phyloP scores from a whole-genome alignment of 2,113 vertebrate genomes.

The Oryctolagus cuniculus region mOryCun1.1 NC_091433.1:176983001-176983500 shows the following conservation, averaged over 20 bases:
- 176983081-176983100: slow-evolving; percentile 78
- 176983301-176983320: slow-evolving; percentile 41
- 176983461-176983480: slow-evolving; percentile 43
- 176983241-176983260: slow-evolving; percentile 68
- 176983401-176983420: slow-evolving; percentile 18
- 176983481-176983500: slow-evolving; percentile 47
- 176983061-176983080: slow-evolving; percentile 83
- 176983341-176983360: slow-evolving; percentile 15
- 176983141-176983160: slow-evolving; percentile 40
- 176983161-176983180: slow-evolving; percentile 53
- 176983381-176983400: neutral
- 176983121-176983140: slow-evolving; percentile 68
- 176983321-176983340: slow-evolving; percentile 20
- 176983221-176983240: slow-evolving; percentile 23
- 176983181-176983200: neutral
- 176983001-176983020: slow-evolving; percentile 88
- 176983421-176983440: neutral
- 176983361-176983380: neutral
- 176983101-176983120: slow-evolving; percentile 66
- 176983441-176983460: slow-evolving; percentile 16
- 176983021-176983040: slow-evolving; percentile 82
- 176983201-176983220: slow-evolving; percentile 29
- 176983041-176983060: slow-evolving; percentile 90
- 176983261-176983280: slow-evolving; percentile 77
- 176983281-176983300: slow-evolving; percentile 82